Evolutionary conservation across 2,113 vertebrate species (phyloP), one percentile per base, ranked within the genome.

Genomic region (Puntigrus tetrazona): DNA sequence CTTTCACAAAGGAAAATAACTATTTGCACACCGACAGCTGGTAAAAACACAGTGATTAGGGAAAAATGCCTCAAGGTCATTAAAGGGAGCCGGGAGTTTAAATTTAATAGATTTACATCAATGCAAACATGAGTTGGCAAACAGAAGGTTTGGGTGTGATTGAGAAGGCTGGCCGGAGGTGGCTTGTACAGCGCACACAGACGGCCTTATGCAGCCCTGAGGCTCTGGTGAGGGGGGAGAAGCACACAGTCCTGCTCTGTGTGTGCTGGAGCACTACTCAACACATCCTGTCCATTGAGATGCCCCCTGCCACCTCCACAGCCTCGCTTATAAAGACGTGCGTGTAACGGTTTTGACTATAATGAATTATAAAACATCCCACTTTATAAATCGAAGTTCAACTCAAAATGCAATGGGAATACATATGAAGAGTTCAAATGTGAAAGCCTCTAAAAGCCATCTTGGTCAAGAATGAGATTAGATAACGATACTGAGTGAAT

Each of bases 241-340:
- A 43, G 34, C 27, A 79, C 29, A 88, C 84, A 88, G 81, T 86
- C 73, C 47, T 41, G 52, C 81, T 50, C 84, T 88, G 67, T 87
- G 67, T 87, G 84, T 80, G 50, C 50, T 55, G 75, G 63, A 13
- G 6, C 34, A 55, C 69, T 57, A 22, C 59, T 52, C 18, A 78
- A 34, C 63, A 38, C 34, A 63, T 50, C 20, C 10, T 43, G 69
- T 57, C 52, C 20, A 57, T 57, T n/a, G 22, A 57, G 52, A n/a
- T 55, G 52, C 52, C 52, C 52, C 20, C 20, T 7, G 20, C 22
- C 52, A 57, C 52, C 52, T 57, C 20, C 52, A 57, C 2, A 8
- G 52, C 52, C 52, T 57, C 52, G 9, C 20, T n/a, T 3, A 52
- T 52, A 22, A 20, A 57, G 52, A n/a, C 52, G 4, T 9, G 52